Evolutionary conservation across 2,888 invertebrate species (phyloP).

Genomic region (Stegana nigrithorax): DNA sequence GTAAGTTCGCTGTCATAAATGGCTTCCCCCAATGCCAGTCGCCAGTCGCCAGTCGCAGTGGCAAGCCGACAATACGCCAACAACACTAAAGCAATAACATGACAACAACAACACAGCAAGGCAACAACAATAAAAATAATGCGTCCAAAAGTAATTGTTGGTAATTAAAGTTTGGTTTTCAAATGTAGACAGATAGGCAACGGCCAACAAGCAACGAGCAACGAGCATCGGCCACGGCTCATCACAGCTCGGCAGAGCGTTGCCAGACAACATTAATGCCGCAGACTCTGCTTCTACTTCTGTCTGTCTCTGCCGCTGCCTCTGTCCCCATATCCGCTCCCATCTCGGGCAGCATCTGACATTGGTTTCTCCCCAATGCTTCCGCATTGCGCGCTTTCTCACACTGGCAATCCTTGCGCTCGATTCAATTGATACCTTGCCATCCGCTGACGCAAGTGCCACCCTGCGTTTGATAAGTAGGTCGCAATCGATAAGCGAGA

Average conservation of each 20-base stretch:
- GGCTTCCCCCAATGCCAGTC: not conserved
- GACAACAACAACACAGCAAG: not conserved
- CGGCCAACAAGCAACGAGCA: not conserved
- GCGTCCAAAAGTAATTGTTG: slow-evolving; percentile 41
- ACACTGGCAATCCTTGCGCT: no score
- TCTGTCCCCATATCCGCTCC: no score
- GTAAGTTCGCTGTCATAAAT: slow-evolving; percentile 12
- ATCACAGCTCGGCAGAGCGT: slow-evolving; percentile 3
- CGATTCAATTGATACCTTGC: no score
- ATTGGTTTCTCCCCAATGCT: no score
- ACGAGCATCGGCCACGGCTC: not conserved
- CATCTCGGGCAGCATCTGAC: no score
- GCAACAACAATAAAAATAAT: slow-evolving; percentile 11
- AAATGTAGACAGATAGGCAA: not conserved
- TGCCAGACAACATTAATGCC: slow-evolving; percentile 12
- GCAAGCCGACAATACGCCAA: not conserved
- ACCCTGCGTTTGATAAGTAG: no score
- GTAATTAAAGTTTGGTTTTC: slow-evolving; percentile 43
- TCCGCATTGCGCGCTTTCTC: no score
- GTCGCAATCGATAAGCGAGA: no score
- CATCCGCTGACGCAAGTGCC: no score
- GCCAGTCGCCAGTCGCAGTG: not conserved
- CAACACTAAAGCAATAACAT: not conserved
- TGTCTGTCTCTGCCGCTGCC: no score
- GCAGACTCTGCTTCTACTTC: no score